Percentiles rank a stretch among this genome's conserved stretches.
These are phyloP conservation scores for Sinonovacula constricta DNA, from an alignment of 1,140 invertebrate species.

Conservation along the genomic window DNA sequence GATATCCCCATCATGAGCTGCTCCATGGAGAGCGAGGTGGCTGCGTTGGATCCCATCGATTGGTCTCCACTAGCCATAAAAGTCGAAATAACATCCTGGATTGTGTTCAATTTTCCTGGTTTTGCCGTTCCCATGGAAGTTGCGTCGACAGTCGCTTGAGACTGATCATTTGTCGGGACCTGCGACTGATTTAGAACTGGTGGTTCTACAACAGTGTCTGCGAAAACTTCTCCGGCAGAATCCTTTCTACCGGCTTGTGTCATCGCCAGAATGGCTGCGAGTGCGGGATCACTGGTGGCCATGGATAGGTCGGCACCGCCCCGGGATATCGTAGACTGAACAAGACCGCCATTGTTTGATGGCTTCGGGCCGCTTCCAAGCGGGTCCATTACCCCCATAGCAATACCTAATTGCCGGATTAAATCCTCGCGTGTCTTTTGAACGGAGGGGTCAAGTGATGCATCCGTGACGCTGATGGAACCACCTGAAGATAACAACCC, in stretches of 20 bases:
- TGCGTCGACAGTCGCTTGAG: too few relatives aligned
- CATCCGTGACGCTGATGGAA: conserved; percentile 10
- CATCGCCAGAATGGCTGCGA: neutral
- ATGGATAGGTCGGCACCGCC: neutral
- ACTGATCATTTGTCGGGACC: too few relatives aligned
- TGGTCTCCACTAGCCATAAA: neutral
- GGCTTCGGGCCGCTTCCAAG: neutral
- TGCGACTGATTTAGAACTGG: too few relatives aligned
- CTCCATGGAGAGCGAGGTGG: neutral
- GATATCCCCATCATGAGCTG: neutral
- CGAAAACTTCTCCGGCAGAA: too few relatives aligned
- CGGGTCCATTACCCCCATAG: conserved; percentile 36
- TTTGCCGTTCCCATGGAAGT: too few relatives aligned
- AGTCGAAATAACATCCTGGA: neutral
- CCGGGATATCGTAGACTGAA: neutral
- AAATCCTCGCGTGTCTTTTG: conserved; percentile 39
- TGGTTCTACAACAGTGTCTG: too few relatives aligned
- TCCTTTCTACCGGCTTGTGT: too few relatives aligned
- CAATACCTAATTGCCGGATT: conserved; percentile 38
- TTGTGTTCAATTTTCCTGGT: too few relatives aligned
- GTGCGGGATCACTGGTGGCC: neutral
- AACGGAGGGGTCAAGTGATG: conserved; percentile 33
- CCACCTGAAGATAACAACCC: too few relatives aligned
- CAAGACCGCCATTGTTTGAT: neutral
- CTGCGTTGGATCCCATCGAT: neutral